Percentiles rank a stretch among this genome's conserved stretches.
Conservation (phyloP, 64 coral and sea anemone species). For the Anthopleura sola region DNA sequence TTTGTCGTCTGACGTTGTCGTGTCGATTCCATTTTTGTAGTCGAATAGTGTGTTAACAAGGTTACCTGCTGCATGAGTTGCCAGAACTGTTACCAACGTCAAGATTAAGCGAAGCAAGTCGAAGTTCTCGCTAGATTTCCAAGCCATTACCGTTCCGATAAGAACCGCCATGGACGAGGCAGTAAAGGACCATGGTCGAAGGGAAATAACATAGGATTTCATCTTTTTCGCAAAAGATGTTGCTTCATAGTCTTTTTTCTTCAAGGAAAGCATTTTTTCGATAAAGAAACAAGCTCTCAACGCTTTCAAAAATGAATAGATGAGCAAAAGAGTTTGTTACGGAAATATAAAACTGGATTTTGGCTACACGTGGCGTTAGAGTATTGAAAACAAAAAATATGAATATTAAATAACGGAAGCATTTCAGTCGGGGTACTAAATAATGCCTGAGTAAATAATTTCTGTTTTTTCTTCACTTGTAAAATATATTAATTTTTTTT, state of each 20-base stretch:
- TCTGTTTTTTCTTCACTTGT: neutral
- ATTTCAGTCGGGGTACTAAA: neutral
- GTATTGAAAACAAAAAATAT: neutral
- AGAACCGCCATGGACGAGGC: slow-evolving; percentile 49
- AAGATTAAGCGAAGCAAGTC: slow-evolving; percentile 27
- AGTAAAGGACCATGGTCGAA: slow-evolving; percentile 78
- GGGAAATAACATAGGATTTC: slow-evolving; percentile 33
- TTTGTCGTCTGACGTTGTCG: slow-evolving; percentile 50
- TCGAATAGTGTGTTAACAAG: slow-evolving; percentile 70
- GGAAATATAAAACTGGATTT: neutral
- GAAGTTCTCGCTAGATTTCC: slow-evolving; percentile 52
- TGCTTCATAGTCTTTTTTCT: neutral
- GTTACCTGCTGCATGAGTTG: slow-evolving; percentile 68
- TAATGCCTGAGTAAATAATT: neutral
- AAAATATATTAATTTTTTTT: neutral
- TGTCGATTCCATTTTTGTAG: slow-evolving; percentile 47
- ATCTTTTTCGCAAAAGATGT: slow-evolving; percentile 12
- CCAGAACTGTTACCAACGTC: slow-evolving; percentile 33
- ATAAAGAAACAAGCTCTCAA: neutral
- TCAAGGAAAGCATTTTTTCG: neutral
- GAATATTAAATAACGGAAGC: slow-evolving; percentile 12
- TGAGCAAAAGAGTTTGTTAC: neutral
- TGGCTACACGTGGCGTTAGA: neutral
- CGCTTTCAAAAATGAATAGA: neutral
- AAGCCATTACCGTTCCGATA: slow-evolving; percentile 55